These are phyloP conservation scores for Xanthorhoe designata DNA, from an alignment of 2,888 invertebrate genomes.

Conservation along the genomic window DNA sequence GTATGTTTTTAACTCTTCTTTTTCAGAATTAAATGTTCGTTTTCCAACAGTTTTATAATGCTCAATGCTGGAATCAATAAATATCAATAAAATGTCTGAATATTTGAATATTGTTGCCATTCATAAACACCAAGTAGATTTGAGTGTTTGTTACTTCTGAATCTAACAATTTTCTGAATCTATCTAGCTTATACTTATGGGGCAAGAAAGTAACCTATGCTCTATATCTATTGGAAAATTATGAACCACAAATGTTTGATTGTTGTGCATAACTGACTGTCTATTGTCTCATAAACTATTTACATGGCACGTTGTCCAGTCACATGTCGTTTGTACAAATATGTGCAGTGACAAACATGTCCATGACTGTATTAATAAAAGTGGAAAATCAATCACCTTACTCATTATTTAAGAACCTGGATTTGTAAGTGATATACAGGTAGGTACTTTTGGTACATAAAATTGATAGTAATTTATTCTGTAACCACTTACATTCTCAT, in stretches of 20 bases:
- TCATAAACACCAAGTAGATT: conserved; percentile 12
- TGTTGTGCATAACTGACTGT: conserved; percentile 21
- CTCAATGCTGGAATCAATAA: conserved; percentile 9
- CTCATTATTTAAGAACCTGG: conserved; percentile 31
- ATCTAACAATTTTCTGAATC: too few relatives aligned
- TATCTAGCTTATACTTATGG: too few relatives aligned
- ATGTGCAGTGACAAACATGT: conserved; percentile 42
- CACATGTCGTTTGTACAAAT: conserved; percentile 19
- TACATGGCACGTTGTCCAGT: conserved; percentile 7
- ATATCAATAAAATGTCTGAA: conserved; percentile 13
- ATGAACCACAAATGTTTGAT: conserved; percentile 19
- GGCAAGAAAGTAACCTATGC: conserved; percentile 3
- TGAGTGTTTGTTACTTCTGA: conserved; percentile 13
- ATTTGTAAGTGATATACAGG: conserved; percentile 32
- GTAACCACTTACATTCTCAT: conserved; percentile 35
- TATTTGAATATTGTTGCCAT: conserved; percentile 22
- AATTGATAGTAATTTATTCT: conserved; percentile 10
- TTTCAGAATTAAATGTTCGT: background rate
- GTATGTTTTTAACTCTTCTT: background rate
- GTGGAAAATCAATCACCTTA: conserved; percentile 33
- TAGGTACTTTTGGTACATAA: conserved; percentile 13
- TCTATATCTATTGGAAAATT: conserved; percentile 6
- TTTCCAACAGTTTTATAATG: background rate
- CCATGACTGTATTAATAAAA: conserved; percentile 26
- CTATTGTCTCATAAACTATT: conserved; percentile 5